A percentile compares a stretch with the other conserved stretches of the same genome.
Conservation (phyloP, 2,797 vertebrate species). For the Sciurus vulgaris region DNA sequence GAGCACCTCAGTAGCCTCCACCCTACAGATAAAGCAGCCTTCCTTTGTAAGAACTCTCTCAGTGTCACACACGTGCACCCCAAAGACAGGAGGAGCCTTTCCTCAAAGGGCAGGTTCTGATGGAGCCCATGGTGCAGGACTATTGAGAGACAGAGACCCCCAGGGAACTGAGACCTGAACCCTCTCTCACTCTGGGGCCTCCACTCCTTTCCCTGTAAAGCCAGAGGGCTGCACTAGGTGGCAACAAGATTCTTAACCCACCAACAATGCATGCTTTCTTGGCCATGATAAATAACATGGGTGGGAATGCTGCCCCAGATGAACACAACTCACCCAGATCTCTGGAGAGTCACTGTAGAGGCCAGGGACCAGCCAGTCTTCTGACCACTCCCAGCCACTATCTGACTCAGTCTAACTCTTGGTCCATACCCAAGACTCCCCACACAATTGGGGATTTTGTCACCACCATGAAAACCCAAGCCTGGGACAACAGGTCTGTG, state of each 20-base stretch:
- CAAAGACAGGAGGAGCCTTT: neutral
- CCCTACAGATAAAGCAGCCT: neutral
- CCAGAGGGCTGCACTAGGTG: neutral
- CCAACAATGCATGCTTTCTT: fast-evolving
- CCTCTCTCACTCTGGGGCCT: neutral
- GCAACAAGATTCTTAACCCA: too few relatives aligned
- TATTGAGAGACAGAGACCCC: too few relatives aligned
- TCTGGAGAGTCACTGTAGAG: neutral
- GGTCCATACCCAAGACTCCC: neutral
- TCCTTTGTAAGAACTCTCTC: neutral
- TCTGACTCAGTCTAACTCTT: neutral
- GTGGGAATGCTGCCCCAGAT: neutral
- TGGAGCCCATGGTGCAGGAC: too few relatives aligned
- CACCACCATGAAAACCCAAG: neutral
- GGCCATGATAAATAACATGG: too few relatives aligned
- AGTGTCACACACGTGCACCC: too few relatives aligned
- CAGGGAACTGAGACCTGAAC: fast-evolving
- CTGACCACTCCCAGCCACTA: neutral
- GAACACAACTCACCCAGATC: neutral
- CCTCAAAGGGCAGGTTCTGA: neutral
- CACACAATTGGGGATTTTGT: neutral
- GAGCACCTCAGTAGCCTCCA: neutral
- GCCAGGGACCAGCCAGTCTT: neutral
- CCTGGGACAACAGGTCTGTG: fast-evolving
- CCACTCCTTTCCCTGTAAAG: neutral